These are phyloP conservation scores for Zaprionus lachaisei DNA, from an alignment of 1,140 invertebrate species.

Conservation along the genomic window DNA sequence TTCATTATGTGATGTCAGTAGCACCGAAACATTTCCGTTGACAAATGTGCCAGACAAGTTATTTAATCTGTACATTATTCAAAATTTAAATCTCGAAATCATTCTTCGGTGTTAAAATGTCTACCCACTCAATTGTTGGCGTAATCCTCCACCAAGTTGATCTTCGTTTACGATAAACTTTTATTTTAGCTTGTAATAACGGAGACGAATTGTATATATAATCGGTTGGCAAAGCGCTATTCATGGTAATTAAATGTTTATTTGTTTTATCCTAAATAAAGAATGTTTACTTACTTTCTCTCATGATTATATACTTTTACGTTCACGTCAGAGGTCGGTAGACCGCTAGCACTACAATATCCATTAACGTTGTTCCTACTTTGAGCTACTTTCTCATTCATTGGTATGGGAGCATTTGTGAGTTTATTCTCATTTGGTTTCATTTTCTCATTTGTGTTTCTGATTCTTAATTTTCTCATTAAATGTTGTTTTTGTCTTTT, in stretches of 20 bases:
- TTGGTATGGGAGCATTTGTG: neutral
- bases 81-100: neutral
- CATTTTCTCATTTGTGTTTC: neutral
- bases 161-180: conserved; percentile 49
- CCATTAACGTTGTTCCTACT: neutral
- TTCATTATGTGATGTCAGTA: conserved; percentile 44
- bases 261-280: neutral
- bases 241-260: neutral
- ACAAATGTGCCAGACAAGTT: conserved; percentile 56
- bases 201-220: conserved; percentile 49
- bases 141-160: conserved; percentile 60
- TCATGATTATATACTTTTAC: neutral
- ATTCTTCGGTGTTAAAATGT: neutral
- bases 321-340: neutral
- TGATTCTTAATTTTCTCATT: conserved; percentile 3
- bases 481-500: neutral
- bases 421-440: neutral
- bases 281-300: neutral
- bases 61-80: conserved; percentile 39
- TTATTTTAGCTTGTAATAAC: conserved; percentile 47
- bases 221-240: conserved; percentile 9
- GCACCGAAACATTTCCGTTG: conserved; percentile 45
- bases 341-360: neutral
- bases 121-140: conserved; percentile 46
- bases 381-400: neutral